Evolutionary conservation across 2,888 invertebrate genomes (phyloP).

Genomic region (Pollenia amentaria): DNA sequence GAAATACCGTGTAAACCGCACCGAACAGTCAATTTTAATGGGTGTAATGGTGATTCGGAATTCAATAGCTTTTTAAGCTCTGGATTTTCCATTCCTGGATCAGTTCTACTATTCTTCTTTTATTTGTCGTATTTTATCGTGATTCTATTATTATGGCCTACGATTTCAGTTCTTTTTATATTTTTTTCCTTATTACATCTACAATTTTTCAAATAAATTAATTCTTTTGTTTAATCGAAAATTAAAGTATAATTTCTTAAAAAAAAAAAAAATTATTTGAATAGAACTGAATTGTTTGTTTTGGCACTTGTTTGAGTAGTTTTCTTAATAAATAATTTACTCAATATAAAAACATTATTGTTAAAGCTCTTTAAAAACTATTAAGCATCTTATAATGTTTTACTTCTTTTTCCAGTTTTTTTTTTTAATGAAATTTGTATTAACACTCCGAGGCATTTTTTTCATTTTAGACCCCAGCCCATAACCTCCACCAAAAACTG

Average conservation of each 20-base stretch:
- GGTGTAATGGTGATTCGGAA: too few relatives aligned
- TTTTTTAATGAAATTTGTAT: too few relatives aligned
- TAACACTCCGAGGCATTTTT: too few relatives aligned
- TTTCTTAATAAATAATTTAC: slow-evolving; percentile 18
- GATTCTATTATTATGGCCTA: background rate
- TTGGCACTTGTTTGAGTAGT: background rate
- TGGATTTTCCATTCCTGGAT: too few relatives aligned
- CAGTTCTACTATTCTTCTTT: too few relatives aligned
- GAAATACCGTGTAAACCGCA: too few relatives aligned
- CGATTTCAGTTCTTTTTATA: background rate
- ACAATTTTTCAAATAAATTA: slow-evolving; percentile 37
- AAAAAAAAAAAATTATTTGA: background rate
- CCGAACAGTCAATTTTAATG: too few relatives aligned
- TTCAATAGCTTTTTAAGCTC: too few relatives aligned
- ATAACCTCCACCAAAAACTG: background rate
- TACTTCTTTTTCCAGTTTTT: background rate
- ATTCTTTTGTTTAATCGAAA: slow-evolving; percentile 31
- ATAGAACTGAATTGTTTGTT: slow-evolving; percentile 25
- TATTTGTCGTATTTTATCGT: too few relatives aligned
- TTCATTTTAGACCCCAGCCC: background rate
- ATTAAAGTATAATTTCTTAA: background rate
- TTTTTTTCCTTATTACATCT: background rate
- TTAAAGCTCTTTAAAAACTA: slow-evolving; percentile 13
- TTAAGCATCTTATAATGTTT: background rate
- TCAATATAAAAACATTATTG: slow-evolving; percentile 35